Percentiles rank a stretch among this genome's conserved stretches.
These are phyloP conservation scores for Gryllus longicercus DNA, from an alignment of 2,888 invertebrate species.

Conservation along the genomic window DNA sequence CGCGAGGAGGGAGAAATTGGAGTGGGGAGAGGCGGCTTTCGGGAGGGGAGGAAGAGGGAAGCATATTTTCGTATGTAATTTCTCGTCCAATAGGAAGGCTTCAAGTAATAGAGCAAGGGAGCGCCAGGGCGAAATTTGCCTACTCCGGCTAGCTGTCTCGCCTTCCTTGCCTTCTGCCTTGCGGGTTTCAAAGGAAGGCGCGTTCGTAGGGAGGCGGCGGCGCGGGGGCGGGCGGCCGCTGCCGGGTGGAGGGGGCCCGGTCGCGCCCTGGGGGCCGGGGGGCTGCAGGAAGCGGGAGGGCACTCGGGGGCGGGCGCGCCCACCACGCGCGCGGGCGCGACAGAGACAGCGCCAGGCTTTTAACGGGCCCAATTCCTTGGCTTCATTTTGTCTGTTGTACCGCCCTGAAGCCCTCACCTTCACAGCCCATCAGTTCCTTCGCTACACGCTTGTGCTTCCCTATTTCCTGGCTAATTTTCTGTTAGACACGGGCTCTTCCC, in stretches of 20 bases:
- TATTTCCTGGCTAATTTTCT: constrained; percentile 30
- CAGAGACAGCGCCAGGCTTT: constrained; percentile 21
- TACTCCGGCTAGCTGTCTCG: constrained; percentile 12
- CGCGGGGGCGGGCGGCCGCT: neutral
- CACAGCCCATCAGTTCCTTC: constrained; percentile 22
- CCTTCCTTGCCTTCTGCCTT: constrained; percentile 17
- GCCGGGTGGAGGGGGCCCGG: neutral
- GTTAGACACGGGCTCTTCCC: constrained; percentile 25
- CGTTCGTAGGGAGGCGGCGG: neutral
- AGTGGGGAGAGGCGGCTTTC: neutral
- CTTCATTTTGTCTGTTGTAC: constrained; percentile 19
- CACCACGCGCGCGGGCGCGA: neutral
- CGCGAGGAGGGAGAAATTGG: constrained; percentile 11
- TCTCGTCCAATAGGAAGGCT: constrained; percentile 31
- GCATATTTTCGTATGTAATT: constrained; percentile 32
- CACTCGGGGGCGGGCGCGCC: neutral
- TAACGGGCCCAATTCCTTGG: constrained; percentile 27
- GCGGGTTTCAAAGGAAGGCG: constrained; percentile 3
- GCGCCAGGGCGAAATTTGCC: constrained; percentile 25
- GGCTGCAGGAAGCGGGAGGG: neutral
- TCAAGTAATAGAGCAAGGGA: constrained; percentile 28
- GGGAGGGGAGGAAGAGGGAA: neutral
- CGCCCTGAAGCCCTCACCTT: constrained; percentile 18
- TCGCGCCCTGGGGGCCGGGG: neutral
- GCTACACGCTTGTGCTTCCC: constrained; percentile 19